Conservation (phyloP, 1,140 invertebrate species). For the Drosophila repletoides region DNA sequence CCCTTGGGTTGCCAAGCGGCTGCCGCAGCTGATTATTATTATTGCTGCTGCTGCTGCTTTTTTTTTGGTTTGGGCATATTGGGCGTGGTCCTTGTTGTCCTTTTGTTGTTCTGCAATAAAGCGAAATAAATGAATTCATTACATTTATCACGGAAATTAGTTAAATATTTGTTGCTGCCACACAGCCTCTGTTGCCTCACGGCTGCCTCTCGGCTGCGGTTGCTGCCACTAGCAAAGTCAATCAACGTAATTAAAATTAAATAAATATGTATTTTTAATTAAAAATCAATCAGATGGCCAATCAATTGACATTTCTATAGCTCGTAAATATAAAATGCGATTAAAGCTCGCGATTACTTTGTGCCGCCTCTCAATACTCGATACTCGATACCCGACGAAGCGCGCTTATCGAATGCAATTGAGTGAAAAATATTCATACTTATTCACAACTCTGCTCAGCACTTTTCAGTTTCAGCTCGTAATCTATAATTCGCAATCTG, state of each 20-base stretch:
- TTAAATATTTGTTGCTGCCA: slow-evolving; percentile 41
- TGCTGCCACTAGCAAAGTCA: slow-evolving; percentile 55
- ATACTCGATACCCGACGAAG: not conserved
- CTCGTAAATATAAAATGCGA: slow-evolving; percentile 2
- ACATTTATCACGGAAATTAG: slow-evolving; percentile 49
- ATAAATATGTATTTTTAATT: slow-evolving; percentile 75
- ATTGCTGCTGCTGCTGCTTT: slow-evolving; percentile 26
- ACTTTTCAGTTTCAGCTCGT: slow-evolving; percentile 3
- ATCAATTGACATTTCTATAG: slow-evolving; percentile 32
- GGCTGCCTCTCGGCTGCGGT: slow-evolving; percentile 1
- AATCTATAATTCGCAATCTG: too few species aligned
- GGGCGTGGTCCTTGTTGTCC: not conserved
- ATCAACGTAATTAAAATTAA: slow-evolving; percentile 73
- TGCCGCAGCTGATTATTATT: slow-evolving; percentile 34
- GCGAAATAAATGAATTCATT: slow-evolving; percentile 37
- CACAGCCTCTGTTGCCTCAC: not conserved
- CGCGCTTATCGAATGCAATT: slow-evolving; percentile 14
- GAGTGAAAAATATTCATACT: slow-evolving; percentile 9
- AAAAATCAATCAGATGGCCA: slow-evolving; percentile 68
- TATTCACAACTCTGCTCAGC: not conserved
- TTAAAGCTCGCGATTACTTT: slow-evolving; percentile 1
- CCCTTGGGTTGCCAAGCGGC: slow-evolving; percentile 25
- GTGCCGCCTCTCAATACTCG: not conserved
- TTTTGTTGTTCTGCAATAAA: slow-evolving; percentile 2
- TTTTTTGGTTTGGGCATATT: not conserved